These are phyloP conservation scores for Theodoxus fluviatilis DNA, from an alignment of 2,888 invertebrate genomes.

Conservation along the genomic window DNA sequence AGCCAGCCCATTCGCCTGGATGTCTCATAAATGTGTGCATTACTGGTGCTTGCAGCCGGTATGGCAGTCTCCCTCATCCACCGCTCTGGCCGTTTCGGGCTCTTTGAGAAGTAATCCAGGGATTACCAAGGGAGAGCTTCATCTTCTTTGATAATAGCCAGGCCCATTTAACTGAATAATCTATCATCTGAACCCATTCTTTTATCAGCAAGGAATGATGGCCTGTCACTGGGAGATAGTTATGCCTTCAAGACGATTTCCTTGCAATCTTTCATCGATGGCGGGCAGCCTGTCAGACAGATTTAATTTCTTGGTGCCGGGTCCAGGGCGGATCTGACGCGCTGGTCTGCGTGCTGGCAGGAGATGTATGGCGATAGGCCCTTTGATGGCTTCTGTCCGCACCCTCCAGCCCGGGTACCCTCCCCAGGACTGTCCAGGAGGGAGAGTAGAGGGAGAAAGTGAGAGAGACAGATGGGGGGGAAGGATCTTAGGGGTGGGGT, in stretches of 20 bases:
- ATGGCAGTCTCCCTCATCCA: background rate
- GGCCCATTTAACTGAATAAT: background rate
- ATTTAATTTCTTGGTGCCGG: background rate
- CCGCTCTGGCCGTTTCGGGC: background rate
- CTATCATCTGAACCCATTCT: background rate
- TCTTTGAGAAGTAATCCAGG: constrained; percentile 5
- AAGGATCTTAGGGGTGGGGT: too few relatives aligned
- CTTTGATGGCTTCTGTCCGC: too few relatives aligned
- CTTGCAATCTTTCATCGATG: background rate
- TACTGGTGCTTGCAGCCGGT: too few relatives aligned
- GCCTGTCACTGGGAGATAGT: constrained; percentile 2
- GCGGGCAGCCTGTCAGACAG: background rate
- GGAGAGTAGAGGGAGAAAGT: too few relatives aligned
- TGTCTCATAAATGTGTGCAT: too few relatives aligned
- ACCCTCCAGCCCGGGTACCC: too few relatives aligned
- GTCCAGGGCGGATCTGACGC: background rate
- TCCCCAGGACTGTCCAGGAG: too few relatives aligned
- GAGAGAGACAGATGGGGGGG: too few relatives aligned
- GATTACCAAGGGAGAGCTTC: background rate
- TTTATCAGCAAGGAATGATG: constrained; percentile 9
- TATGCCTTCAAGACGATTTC: background rate
- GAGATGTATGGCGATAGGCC: too few relatives aligned
- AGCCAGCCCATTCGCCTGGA: too few relatives aligned
- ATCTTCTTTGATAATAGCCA: background rate
- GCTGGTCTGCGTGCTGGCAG: background rate